Percentiles rank a stretch among this genome's conserved stretches.
Conservation (phyloP, 2,888 invertebrate genomes). For the Drosophila paranaensis region DNA sequence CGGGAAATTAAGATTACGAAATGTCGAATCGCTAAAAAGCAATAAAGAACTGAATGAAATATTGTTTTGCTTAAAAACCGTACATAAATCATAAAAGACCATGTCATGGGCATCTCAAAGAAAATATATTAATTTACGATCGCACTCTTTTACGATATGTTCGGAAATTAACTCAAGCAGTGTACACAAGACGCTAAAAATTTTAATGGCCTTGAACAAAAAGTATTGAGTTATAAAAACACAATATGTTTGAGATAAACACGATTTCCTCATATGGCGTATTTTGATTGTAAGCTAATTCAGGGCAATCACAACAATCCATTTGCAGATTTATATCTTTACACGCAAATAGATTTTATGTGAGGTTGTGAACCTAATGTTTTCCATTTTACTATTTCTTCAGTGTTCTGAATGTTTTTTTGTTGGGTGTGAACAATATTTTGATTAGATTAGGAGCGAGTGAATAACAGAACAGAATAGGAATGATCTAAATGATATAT, state of each 20-base stretch:
- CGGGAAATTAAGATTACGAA: conserved; percentile 39
- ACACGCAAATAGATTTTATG: neutral
- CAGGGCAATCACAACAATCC: neutral
- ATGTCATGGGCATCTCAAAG: conserved; percentile 29
- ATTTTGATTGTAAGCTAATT: conserved; percentile 2
- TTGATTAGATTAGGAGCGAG: conserved; percentile 32
- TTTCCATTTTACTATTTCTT: neutral
- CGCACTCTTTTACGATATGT: conserved; percentile 57
- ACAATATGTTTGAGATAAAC: conserved; percentile 18
- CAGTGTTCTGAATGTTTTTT: neutral
- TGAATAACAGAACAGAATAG: neutral
- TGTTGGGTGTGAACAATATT: neutral
- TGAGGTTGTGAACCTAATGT: neutral
- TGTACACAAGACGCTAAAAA: conserved; percentile 31
- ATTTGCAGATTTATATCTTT: neutral
- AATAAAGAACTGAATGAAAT: conserved; percentile 39
- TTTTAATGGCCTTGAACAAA: conserved; percentile 15
- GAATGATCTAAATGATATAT: neutral
- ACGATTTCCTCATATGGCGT: neutral
- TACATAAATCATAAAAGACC: conserved; percentile 67
- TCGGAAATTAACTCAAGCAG: conserved; percentile 49
- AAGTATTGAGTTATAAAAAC: conserved; percentile 32
- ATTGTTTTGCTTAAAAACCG: conserved; percentile 27
- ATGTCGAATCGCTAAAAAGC: conserved; percentile 22
- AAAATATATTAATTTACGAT: conserved; percentile 55